Evolutionary conservation across 2,797 vertebrate species (phyloP).

Genomic region (Brachyalestes nurse): DNA sequence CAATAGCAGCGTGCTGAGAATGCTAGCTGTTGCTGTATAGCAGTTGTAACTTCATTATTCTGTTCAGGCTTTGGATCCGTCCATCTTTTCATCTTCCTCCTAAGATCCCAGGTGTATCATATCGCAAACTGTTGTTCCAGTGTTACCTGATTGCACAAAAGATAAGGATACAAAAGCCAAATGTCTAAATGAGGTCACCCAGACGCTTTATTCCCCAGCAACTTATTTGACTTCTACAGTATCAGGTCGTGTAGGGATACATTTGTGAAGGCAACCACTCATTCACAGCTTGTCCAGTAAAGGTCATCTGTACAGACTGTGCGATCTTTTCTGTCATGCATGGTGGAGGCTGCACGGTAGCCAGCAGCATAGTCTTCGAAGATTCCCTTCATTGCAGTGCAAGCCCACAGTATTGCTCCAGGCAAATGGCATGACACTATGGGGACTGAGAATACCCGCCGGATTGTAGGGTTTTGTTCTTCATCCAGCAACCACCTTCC

Average conservation of each 20-base stretch:
- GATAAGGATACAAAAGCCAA: background rate
- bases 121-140: background rate
- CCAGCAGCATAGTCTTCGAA: constrained; percentile 8
- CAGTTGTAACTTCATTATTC: background rate
- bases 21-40: too few relatives aligned
- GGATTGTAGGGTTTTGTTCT: constrained; percentile 20
- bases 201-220: background rate
- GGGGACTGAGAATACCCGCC: constrained; percentile 5
- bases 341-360: constrained; percentile 1
- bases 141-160: background rate
- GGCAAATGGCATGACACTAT: constrained; percentile 15
- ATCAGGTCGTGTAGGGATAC: constrained; percentile 20
- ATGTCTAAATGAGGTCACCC: background rate
- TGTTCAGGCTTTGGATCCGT: background rate
- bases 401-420: background rate
- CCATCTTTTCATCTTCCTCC: background rate
- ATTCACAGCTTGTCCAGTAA: constrained; percentile 24
- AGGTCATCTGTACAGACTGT: constrained; percentile 34
- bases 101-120: background rate
- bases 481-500: background rate
- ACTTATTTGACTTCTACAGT: constrained; percentile 3
- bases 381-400: constrained; percentile 19
- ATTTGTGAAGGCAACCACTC: constrained; percentile 24
- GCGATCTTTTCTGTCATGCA: constrained; percentile 16
- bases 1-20: background rate